Percentiles rank a stretch among this genome's conserved stretches.
These are phyloP conservation scores for Archips xylosteana DNA, from an alignment of 2,888 invertebrate species.

Conservation along the genomic window DNA sequence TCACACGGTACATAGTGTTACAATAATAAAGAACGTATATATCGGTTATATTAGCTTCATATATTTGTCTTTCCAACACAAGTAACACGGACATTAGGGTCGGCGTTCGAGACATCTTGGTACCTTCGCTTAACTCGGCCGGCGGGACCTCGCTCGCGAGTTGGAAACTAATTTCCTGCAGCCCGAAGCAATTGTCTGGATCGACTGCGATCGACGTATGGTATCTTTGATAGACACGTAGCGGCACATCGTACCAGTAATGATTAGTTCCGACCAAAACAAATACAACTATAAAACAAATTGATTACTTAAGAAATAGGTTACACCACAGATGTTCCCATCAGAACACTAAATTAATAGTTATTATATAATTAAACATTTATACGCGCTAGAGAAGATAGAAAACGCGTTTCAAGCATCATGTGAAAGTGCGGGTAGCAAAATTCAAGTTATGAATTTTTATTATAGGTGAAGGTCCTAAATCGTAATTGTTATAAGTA, in stretches of 20 bases:
- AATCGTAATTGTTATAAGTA: conserved; percentile 50
- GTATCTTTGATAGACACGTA: conserved; percentile 50
- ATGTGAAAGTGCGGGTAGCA: not conserved
- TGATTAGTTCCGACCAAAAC: conserved; percentile 54
- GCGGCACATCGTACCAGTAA: conserved; percentile 52
- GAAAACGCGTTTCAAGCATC: not conserved
- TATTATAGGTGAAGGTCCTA: not conserved
- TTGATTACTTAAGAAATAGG: not conserved
- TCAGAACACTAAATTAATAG: not conserved
- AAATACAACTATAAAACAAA: not conserved
- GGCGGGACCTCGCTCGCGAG: conserved; percentile 55
- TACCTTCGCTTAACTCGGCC: not conserved
- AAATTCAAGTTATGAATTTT: not conserved
- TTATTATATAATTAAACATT: not conserved
- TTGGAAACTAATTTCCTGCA: conserved; percentile 81
- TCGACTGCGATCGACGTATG: conserved; percentile 55
- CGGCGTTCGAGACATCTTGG: not conserved
- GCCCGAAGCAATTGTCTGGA: conserved; percentile 76
- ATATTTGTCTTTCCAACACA: not conserved
- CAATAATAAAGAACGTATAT: too few species aligned
- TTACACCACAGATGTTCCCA: not conserved
- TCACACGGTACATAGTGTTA: too few species aligned
- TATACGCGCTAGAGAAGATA: too few species aligned
- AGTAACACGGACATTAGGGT: not conserved
- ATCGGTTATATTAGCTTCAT: not conserved